A percentile compares a stretch with the other conserved stretches of the same genome.
Conservation (phyloP, 2,888 invertebrate species). For the Epistrophe eligans region DNA sequence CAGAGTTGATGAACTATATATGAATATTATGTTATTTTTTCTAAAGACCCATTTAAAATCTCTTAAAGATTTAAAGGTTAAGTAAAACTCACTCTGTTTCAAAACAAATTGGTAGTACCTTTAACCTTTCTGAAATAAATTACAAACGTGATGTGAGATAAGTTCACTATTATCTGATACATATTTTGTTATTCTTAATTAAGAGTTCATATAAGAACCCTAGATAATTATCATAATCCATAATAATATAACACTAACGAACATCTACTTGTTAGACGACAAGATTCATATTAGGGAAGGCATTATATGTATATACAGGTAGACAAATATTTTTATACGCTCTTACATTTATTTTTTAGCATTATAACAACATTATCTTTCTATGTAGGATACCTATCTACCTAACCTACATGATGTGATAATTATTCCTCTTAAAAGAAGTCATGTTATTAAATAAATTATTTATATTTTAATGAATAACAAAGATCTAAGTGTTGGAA, state of each 20-base stretch:
- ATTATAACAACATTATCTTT: not conserved
- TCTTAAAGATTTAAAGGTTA: too few relatives aligned
- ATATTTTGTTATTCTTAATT: conserved; percentile 1
- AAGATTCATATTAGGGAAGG: not conserved
- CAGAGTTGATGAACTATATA: too few relatives aligned
- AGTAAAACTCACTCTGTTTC: too few relatives aligned
- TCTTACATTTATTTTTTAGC: not conserved
- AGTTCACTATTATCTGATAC: conserved; percentile 5
- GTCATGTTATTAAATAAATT: conserved; percentile 37
- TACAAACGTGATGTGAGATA: not conserved
- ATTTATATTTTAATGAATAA: conserved; percentile 66
- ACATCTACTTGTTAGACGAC: not conserved
- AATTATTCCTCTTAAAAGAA: conserved; percentile 17
- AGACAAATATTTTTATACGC: not conserved
- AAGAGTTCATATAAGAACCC: not conserved
- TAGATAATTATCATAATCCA: not conserved
- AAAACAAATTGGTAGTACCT: too few relatives aligned
- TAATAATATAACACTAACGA: not conserved
- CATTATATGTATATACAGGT: not conserved
- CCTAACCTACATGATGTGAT: not conserved
- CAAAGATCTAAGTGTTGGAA: conserved; percentile 20
- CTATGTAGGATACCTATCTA: too few relatives aligned
- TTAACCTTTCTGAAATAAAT: not conserved
- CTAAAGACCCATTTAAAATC: too few relatives aligned
- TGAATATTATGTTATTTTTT: too few relatives aligned